Conservation (phyloP, 2,888 invertebrate species). For the Drosophila algonquin region DNA sequence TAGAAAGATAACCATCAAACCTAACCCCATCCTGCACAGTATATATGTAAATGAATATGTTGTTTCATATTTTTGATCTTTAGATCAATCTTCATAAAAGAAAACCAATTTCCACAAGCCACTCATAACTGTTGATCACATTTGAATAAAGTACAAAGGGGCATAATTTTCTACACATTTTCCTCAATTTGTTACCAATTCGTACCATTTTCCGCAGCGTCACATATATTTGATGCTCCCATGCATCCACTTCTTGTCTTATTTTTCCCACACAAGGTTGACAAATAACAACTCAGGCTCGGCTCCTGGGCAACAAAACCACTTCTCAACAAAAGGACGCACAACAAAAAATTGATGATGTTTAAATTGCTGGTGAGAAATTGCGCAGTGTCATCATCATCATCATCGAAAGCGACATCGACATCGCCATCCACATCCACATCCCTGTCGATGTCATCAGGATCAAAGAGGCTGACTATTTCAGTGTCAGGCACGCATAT, state of each 20-base stretch:
- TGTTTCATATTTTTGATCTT: too few species aligned
- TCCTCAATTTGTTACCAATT: neutral
- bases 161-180: neutral
- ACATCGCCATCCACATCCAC: neutral
- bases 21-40: too few species aligned
- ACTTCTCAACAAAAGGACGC: conserved; percentile 37
- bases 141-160: neutral
- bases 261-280: conserved; percentile 25
- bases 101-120: neutral
- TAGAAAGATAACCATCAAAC: too few species aligned
- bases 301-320: conserved; percentile 24
- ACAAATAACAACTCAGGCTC: conserved; percentile 26
- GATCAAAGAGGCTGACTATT: conserved; percentile 72
- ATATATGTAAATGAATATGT: too few species aligned
- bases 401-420: too few species aligned
- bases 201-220: neutral
- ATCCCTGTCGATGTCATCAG: conserved; percentile 59
- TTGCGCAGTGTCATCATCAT: conserved; percentile 63
- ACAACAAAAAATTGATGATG: conserved; percentile 69
- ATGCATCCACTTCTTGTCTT: conserved; percentile 15
- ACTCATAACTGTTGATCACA: neutral
- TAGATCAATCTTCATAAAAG: too few species aligned
- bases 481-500: conserved; percentile 44
- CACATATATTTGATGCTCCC: conserved; percentile 13
- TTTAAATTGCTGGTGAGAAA: conserved; percentile 68